Base-by-base conservation (phyloP, 2,113 vertebrate genomes). In the Barnardius zonarius region DNA sequence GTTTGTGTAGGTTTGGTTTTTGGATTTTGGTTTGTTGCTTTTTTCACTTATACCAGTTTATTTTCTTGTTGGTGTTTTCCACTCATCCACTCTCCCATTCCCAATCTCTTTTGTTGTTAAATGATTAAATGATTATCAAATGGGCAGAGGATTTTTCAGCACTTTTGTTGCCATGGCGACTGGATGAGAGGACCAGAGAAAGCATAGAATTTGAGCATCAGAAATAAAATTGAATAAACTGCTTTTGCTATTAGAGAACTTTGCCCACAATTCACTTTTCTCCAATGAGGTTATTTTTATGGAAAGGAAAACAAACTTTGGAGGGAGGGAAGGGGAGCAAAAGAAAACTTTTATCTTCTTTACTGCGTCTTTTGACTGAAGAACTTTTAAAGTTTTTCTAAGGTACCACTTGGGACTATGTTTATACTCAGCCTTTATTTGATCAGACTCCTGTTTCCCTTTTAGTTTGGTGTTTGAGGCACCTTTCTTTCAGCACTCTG, bases 111-210 rank as follows among this genome's bases (percentile, higher is more conserved):
- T 86, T 79, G 75, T 82, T 94, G 25, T 73, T 95, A 90, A 97
- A 93, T 87, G 85, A 95, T 68, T 81, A 94, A 95, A 80, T 83
- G 75, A 95, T 77, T 67, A 93, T 90, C 69, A 82, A 96, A 91
- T 41, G 82, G 27, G 20, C 78, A 89, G 63, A 73, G 24, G 57
- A 79, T 69, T 93, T 91, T 94, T 92, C 81, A 93, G 46, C 51
- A 49, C 43, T 94, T 92, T 61, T 62, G 77, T 96, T 96, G 41
- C 83, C 13, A 69, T 84, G n/a, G 61, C 8, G 16, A 96, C 76
- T 78, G 55, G 37, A 57, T 86, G 49, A 33, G 52, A 90, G 14
- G 83, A 30, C 33, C n/a, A 46, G 84, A 59, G 57, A 93, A 76
- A 67, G 75, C 97, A 70, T 39, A 86, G 46, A 93, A 68, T 48